Evolutionary conservation across 2,888 invertebrate genomes (phyloP), one percentile per base, ranked within the genome.

Genomic region (Metacarcinus magister): DNA sequence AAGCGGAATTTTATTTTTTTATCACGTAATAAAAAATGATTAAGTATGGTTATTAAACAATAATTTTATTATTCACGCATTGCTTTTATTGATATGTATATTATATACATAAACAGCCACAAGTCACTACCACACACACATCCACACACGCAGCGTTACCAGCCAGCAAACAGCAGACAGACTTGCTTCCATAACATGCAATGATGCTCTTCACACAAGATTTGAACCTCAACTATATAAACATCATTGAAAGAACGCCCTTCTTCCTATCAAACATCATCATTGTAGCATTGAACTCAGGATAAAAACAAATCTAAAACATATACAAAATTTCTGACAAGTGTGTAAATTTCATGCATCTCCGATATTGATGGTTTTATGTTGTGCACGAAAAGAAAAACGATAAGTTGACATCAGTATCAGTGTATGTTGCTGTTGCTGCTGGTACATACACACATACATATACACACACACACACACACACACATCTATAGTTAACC

Each of bases 21-120:
- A 39, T 39, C 39, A 39, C 39, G 39, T 39, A 39, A 39, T 16
- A 28, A 28, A 75, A n/a, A 75, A 23, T n/a, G 16, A 75, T 7
- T n/a, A n/a, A n/a, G 67, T 75, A 23, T 7, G 28, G 28, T 75
- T 28, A 75, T 28, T 28, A 28, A 5, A 75, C n/a, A n/a, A 8
- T 75, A 75, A 1, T 75, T 75, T 75, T 8, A 0, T 82, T 87
- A 10, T 87, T 87, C 87, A 87, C 87, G 32, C 87, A 32, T 87
- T 19, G 39, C 19, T 87, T 82, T 87, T 87, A 87, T 87, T 87
- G 87, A 87, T 87, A 87, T 87, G 87, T 87, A 87, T 87, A 87
- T 4, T 87, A 87, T 87, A 39, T 87, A 87, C 87, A 87, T 32
- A 32, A 87, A 87, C 87, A 32, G 32, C 87, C 10, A 39, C 39